Evolutionary conservation across 2,113 vertebrate species (phyloP).

Genomic region (Gallinago undulata): DNA sequence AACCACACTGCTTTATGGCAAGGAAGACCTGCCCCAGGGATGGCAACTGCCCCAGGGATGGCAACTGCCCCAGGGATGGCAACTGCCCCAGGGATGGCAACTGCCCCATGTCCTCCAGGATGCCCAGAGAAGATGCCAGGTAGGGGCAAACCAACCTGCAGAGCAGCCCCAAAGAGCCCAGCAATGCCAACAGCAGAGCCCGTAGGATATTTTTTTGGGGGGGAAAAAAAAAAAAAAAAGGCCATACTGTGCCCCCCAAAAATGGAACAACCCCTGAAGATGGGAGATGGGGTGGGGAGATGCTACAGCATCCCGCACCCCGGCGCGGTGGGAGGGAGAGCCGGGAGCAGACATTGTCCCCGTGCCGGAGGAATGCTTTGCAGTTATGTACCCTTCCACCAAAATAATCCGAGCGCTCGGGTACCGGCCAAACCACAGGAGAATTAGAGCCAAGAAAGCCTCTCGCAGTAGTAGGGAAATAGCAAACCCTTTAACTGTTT

Average conservation of each 20-base stretch:
- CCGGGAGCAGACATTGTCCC: background rate
- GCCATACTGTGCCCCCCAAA: background rate
- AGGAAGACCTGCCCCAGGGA: background rate
- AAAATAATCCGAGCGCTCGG: background rate
- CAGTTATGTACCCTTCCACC: background rate
- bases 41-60: too few relatives aligned
- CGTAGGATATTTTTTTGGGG: background rate
- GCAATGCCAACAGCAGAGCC: background rate
- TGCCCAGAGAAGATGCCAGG: background rate
- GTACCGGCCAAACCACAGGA: background rate
- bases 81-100: background rate
- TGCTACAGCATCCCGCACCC: background rate
- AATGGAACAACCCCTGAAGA: background rate
- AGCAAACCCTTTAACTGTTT: constrained; percentile 45
- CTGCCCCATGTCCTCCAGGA: background rate
- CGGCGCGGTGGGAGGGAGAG: background rate
- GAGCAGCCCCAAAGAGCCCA: background rate
- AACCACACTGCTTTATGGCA: too few relatives aligned
- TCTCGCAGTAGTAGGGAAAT: constrained; percentile 3
- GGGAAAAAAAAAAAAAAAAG: background rate
- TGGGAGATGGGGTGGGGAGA: background rate
- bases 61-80: too few relatives aligned
- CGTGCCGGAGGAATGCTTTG: background rate
- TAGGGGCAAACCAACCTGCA: background rate
- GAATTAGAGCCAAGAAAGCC: constrained; percentile 25